phyloP scores from a whole-genome alignment of 2,113 vertebrate genomes.

The Cyanoderma ruficeps region DNA sequence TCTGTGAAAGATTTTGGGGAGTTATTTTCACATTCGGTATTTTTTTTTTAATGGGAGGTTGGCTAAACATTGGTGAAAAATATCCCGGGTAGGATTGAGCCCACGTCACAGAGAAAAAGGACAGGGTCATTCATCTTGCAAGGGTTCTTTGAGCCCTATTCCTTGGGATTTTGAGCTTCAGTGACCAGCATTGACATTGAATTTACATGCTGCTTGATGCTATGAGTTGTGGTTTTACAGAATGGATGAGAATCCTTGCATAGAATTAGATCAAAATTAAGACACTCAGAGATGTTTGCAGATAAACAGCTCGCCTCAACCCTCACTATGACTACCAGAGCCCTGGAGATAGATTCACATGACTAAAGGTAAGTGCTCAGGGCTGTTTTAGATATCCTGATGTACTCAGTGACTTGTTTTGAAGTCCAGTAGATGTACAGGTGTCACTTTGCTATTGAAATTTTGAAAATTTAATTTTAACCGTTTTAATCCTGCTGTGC shows the following conservation, averaged over 20 bases:
- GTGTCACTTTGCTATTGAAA: background rate
- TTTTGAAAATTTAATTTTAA: background rate
- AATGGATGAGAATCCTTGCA: accelerated
- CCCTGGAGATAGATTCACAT: background rate
- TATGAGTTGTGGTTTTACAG: background rate
- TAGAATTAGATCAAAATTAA: background rate
- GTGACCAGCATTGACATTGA: background rate
- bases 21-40: background rate
- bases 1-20: background rate
- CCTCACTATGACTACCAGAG: background rate
- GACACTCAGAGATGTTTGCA: background rate
- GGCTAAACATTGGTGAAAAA: background rate
- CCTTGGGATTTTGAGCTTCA: background rate
- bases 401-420: background rate
- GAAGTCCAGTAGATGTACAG: background rate
- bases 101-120: background rate
- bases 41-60: background rate
- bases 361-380: background rate
- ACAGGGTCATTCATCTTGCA: background rate
- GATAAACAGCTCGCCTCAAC: background rate
- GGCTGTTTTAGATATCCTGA: background rate
- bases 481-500: background rate
- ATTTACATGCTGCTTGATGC: background rate
- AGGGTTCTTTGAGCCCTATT: background rate
- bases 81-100: background rate